Evolutionary conservation across 2,113 vertebrate genomes (phyloP).

Genomic region (Hymenochirus boettgeri): DNA sequence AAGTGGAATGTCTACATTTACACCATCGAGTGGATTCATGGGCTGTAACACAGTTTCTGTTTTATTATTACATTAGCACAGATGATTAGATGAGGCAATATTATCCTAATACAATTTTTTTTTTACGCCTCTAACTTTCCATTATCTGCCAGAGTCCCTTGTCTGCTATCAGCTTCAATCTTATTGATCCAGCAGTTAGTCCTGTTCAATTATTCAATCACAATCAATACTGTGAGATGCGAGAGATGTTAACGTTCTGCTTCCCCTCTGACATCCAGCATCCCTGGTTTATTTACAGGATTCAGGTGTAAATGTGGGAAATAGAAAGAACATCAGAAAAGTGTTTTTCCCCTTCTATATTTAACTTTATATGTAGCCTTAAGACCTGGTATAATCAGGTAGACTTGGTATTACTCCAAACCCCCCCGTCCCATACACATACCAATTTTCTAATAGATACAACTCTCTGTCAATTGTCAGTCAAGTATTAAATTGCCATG

Average conservation of each 20-base stretch:
- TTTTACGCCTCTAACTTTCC: too few relatives aligned
- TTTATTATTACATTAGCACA: constrained; percentile 37
- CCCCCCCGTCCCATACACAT: too few relatives aligned
- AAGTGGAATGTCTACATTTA: constrained; percentile 6
- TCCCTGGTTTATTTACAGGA: constrained; percentile 15
- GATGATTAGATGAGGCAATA: constrained; percentile 50
- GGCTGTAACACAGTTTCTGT: constrained; percentile 32
- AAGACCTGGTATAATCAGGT: too few relatives aligned
- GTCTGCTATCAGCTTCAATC: constrained; percentile 42
- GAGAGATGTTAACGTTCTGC: constrained; percentile 43
- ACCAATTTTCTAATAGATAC: too few relatives aligned
- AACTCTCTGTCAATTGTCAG: too few relatives aligned
- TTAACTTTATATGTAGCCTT: too few relatives aligned
- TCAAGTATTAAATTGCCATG: too few relatives aligned
- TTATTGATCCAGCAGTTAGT: constrained; percentile 55
- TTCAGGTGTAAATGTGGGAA: too few relatives aligned
- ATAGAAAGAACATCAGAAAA: too few relatives aligned
- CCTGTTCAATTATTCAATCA: constrained; percentile 59
- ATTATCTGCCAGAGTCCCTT: constrained; percentile 39
- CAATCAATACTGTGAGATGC: constrained; percentile 53
- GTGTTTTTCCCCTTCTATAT: too few relatives aligned
- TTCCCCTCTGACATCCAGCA: constrained; percentile 41
- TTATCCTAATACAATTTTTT: too few relatives aligned
- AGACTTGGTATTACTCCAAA: too few relatives aligned
- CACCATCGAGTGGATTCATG: constrained; percentile 24